These are phyloP conservation scores for Eurypyga helias DNA, from an alignment of 2,113 vertebrate genomes.

Conservation along the genomic window DNA sequence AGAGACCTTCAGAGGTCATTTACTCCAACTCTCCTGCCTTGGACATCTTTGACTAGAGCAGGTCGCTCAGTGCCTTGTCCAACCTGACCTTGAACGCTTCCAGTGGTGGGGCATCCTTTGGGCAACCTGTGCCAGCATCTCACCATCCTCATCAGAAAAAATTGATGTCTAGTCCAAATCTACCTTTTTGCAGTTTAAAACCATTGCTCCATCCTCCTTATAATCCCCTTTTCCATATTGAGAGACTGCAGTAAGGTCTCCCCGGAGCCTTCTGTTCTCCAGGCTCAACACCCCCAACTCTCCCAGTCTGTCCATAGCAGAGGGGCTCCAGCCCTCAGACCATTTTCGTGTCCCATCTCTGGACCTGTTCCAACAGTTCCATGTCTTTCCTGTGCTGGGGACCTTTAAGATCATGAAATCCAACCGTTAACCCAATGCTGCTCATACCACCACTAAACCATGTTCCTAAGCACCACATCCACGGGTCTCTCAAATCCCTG, in stretches of 20 bases:
- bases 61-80: rapidly evolving
- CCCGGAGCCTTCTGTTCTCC: neutral
- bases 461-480: no score
- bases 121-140: neutral
- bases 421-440: no score
- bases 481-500: no score
- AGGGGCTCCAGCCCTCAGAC: neutral
- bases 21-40: rapidly evolving
- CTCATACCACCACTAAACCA: no score
- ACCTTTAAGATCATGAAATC: no score
- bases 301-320: neutral
- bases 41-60: rapidly evolving
- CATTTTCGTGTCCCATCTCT: no score
- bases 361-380: no score
- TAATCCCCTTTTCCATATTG: neutral
- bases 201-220: neutral
- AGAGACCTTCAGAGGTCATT: neutral
- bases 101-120: neutral
- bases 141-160: neutral
- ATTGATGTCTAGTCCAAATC: neutral
- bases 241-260: neutral
- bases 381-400: no score
- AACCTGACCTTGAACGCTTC: rapidly evolving
- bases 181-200: neutral
- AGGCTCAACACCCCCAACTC: no score